Conservation (phyloP, 2,888 invertebrate genomes). For the Nycteola revayana region DNA sequence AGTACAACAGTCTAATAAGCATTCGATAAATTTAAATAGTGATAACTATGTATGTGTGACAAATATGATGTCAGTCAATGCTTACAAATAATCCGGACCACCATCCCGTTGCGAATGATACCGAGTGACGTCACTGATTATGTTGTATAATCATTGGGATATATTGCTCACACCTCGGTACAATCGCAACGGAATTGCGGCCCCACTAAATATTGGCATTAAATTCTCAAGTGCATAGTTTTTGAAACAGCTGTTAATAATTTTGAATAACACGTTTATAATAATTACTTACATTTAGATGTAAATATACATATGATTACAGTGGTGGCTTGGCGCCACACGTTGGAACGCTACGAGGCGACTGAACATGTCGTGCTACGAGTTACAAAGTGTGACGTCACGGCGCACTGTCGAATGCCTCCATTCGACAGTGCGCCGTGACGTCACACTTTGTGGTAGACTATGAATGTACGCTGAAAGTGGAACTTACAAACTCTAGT, state of each 20-base stretch:
- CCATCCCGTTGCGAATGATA: slow-evolving; percentile 38
- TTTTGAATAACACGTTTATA: slow-evolving; percentile 47
- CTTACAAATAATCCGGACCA: slow-evolving; percentile 51
- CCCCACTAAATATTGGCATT: slow-evolving; percentile 49
- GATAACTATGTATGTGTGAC: slow-evolving; percentile 53
- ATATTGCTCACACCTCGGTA: not conserved
- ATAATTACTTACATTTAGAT: slow-evolving; percentile 56
- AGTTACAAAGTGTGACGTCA: slow-evolving; percentile 28
- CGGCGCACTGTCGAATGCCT: slow-evolving; percentile 48
- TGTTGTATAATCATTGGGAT: slow-evolving; percentile 1
- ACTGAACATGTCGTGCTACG: slow-evolving; percentile 6
- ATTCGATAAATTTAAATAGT: slow-evolving; percentile 48
- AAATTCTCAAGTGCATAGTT: slow-evolving; percentile 64
- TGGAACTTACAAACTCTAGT: slow-evolving; percentile 68
- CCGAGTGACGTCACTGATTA: slow-evolving; percentile 11
- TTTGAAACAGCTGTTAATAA: slow-evolving; percentile 52
- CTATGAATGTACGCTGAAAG: slow-evolving; percentile 56
- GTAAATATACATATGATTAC: slow-evolving; percentile 69
- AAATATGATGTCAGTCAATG: slow-evolving; percentile 70
- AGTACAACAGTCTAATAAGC: slow-evolving; percentile 77
- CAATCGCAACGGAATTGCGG: slow-evolving; percentile 42
- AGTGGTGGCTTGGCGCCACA: slow-evolving; percentile 30
- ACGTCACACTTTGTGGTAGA: too few relatives aligned
- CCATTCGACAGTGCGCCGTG: too few relatives aligned
- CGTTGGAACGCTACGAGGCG: slow-evolving; percentile 11